phyloP scores from a whole-genome alignment of 2,113 vertebrate genomes.

The Arvicanthis niloticus region DNA sequence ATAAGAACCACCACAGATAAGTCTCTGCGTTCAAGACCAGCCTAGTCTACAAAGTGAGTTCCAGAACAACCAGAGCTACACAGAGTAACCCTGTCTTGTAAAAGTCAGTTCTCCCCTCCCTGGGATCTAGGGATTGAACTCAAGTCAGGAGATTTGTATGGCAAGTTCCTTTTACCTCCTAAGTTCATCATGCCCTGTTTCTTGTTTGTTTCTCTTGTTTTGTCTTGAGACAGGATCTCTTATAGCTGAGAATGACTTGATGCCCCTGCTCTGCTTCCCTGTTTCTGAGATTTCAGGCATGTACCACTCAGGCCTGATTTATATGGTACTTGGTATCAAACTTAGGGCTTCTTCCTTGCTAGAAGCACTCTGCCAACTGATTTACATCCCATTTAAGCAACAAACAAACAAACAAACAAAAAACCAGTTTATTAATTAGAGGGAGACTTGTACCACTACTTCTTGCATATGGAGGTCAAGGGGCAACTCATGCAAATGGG shows the following conservation, averaged over 20 bases:
- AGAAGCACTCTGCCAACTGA: not conserved
- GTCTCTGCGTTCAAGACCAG: not conserved
- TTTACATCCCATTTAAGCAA: not conserved
- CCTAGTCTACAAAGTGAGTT: not conserved
- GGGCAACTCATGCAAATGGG: not conserved
- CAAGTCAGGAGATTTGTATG: not conserved
- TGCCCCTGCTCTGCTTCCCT: not conserved
- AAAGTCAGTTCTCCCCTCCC: not conserved
- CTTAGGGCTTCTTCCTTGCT: not conserved
- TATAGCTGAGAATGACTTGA: not conserved
- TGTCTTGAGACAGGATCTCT: not conserved
- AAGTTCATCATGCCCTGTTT: not conserved
- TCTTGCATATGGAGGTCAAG: not conserved
- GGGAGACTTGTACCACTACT: not conserved
- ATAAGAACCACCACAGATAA: not conserved
- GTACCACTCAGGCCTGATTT: not conserved
- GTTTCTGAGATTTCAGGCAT: not conserved
- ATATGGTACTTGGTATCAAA: not conserved
- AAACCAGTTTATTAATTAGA: not conserved
- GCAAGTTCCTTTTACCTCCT: not conserved
- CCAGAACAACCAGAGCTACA: not conserved
- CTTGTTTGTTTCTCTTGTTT: not conserved
- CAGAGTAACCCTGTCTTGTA: not conserved
- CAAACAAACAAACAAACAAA: no score
- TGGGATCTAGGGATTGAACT: not conserved